Evolutionary conservation across 2,113 vertebrate genomes (phyloP).

Genomic region (Oncorhynchus keta): DNA sequence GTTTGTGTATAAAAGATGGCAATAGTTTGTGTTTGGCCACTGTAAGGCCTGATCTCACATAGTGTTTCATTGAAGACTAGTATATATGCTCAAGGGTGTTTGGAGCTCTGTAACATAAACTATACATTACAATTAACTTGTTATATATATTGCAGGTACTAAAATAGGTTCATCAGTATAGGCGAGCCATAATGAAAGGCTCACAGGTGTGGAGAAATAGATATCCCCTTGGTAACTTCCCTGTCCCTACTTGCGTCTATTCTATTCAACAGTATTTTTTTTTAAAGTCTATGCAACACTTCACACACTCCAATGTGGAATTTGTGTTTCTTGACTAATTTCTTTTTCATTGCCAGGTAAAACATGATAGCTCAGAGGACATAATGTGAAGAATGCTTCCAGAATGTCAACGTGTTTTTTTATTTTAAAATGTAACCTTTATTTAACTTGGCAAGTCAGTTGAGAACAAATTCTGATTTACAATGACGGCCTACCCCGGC

Average conservation of each 20-base stretch:
- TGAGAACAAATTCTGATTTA: too few species aligned
- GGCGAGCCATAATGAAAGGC: not conserved
- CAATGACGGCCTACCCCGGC: too few species aligned
- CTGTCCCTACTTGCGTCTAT: not conserved
- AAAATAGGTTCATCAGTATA: not conserved
- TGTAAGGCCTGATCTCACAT: not conserved
- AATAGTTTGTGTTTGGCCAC: not conserved
- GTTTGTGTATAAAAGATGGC: too few species aligned
- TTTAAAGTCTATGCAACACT: not conserved
- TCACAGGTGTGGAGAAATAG: not conserved
- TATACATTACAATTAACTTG: not conserved
- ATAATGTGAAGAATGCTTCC: not conserved
- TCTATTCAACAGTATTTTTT: too few species aligned
- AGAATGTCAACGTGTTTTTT: not conserved
- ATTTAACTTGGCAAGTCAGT: too few species aligned
- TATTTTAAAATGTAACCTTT: too few species aligned
- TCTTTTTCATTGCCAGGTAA: not conserved
- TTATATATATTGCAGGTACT: not conserved
- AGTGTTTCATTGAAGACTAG: not conserved
- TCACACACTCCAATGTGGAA: not conserved
- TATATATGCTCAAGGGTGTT: not conserved
- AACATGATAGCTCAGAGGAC: not conserved
- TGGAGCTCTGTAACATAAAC: not conserved
- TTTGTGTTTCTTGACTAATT: not conserved
- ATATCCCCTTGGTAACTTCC: not conserved